Base-by-base conservation (phyloP, 2,113 vertebrate genomes). In the Pseudorectes ferrugineus region DNA sequence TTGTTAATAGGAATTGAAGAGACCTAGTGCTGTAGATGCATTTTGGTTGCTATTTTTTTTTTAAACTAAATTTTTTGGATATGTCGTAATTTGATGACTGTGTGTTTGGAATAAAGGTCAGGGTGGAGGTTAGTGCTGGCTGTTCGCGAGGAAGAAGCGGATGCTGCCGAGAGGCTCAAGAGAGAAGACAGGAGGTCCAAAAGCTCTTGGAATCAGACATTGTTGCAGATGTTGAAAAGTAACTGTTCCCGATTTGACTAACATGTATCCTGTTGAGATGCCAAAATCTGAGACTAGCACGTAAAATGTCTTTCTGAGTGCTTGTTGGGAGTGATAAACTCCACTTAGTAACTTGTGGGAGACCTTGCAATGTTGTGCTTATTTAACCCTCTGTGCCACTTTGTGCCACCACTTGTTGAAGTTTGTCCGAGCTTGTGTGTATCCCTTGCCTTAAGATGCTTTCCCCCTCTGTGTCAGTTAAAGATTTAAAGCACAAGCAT, bases 161-260 rank as follows among this genome's bases (percentile, higher is more conserved):
- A 84, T 91, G 48, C 62, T 92, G 76, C 91, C 79, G 57, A 21
- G 65, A 40, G 13, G 36, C 17, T 67, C 86, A 20, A 48, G 72
- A 66, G 71, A 54, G 33, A 35, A 68, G 36, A 48, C n/a, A 36
- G 26, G 19, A 87, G 75, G 36, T 84, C 80, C 95, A 87, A 87
- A 79, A 78, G 35, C 18, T 42, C 52, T 95, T 78, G 86, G 83
- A 92, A 40, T 80, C 76, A 84, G 80, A 87, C 87, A 71, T 67
- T 68, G 63, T 93, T 97, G 83, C 94, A 96, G 83, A 91, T 96
- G 83, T 95, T 85, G 73, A 67, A 92, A 84, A 93, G 45, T 38
- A 79, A 79, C 73, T 95, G 79, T 93, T 90, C 12, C 43, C 51
- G 63, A 66, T 75, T 88, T 95, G 89, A 81, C 63, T 86, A 88